phyloP scores from a whole-genome alignment of 2,888 invertebrate species.

The Dryocosmus kuriphilus region DNA sequence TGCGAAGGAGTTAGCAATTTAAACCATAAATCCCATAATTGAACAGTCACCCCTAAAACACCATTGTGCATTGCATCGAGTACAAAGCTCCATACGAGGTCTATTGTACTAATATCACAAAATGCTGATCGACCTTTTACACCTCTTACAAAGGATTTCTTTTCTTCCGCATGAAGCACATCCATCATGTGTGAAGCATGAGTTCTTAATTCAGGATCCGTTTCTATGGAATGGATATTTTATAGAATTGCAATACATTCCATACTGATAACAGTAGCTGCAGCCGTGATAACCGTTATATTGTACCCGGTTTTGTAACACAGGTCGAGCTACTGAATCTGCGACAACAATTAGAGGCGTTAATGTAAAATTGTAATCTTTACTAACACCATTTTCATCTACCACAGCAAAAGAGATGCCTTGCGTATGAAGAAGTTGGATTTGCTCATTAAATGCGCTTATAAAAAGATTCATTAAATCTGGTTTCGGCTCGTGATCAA shows the following conservation, averaged over 20 bases:
- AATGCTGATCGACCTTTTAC: conserved; percentile 37
- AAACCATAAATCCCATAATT: background rate
- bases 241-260: conserved; percentile 28
- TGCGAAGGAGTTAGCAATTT: background rate
- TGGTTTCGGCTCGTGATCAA: conserved; percentile 11
- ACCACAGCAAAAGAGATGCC: background rate
- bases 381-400: background rate
- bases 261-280: conserved; percentile 52
- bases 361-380: background rate
- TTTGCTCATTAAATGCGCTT: background rate
- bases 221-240: conserved; percentile 28
- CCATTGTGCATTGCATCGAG: background rate
- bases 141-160: background rate
- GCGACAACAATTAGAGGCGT: conserved; percentile 45
- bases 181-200: conserved; percentile 28
- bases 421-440: background rate
- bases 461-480: background rate
- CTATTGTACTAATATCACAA: background rate
- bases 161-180: conserved; percentile 3
- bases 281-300: conserved; percentile 39
- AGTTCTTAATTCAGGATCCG: conserved; percentile 34
- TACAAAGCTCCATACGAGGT: conserved; percentile 27
- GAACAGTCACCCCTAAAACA: background rate
- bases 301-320: no score
- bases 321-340: conserved; percentile 52